Conservation (phyloP, 2,797 vertebrate genomes). For the Pygocentrus nattereri region DNA sequence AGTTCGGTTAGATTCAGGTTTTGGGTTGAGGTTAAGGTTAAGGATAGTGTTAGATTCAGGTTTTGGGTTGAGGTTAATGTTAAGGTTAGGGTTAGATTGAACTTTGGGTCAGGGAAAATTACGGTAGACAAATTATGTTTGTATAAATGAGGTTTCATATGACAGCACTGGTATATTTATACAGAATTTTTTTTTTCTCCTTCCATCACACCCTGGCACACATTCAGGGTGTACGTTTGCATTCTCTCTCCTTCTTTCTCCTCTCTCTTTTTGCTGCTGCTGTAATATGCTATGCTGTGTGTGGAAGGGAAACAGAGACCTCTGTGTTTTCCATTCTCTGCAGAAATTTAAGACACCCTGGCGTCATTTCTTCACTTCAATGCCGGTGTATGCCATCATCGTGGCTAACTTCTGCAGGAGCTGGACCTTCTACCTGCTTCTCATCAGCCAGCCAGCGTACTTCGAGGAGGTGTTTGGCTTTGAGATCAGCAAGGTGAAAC, state of each 20-base stretch:
- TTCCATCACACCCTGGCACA: neutral
- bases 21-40: too few species aligned
- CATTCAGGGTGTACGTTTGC: neutral
- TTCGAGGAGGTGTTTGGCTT: conserved; percentile 12
- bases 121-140: too few species aligned
- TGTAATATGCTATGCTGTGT: conserved; percentile 24
- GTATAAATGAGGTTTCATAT: too few species aligned
- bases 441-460: conserved; percentile 4
- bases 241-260: neutral
- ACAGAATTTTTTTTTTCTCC: too few species aligned
- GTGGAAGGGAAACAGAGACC: neutral
- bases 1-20: too few species aligned
- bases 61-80: too few species aligned
- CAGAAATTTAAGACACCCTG: conserved; percentile 87
- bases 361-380: conserved; percentile 85
- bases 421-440: conserved; percentile 85
- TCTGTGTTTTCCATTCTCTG: conserved; percentile 31
- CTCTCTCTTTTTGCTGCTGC: conserved; percentile 7
- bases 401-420: conserved; percentile 85
- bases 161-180: too few species aligned
- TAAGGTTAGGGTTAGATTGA: too few species aligned
- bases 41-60: too few species aligned
- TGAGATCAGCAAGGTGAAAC: conserved; percentile 76
- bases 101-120: too few species aligned
- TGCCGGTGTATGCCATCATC: conserved; percentile 73